Evolutionary conservation across 2,797 vertebrate genomes (phyloP), one percentile per base, ranked within the genome.

Genomic region (Decapterus maruadsi): DNA sequence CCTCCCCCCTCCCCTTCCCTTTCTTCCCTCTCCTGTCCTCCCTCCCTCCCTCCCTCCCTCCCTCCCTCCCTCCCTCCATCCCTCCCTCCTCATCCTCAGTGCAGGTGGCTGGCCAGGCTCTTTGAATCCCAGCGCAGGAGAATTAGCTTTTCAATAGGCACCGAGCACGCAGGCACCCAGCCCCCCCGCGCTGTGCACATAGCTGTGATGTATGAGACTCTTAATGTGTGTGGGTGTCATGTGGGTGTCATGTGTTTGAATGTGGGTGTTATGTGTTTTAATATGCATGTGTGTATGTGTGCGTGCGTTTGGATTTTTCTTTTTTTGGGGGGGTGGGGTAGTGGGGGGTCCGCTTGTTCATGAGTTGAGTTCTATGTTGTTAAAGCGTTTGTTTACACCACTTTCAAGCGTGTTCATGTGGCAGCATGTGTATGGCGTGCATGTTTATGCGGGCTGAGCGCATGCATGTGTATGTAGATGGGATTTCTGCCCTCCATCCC

Each of bases 31-130:
- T 40, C 68, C 77, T 51, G 34, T 46, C 64, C 61, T 43, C 12
- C 38, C 26, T 12, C 55, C 60, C 17, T 19, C 50, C 53, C 38
- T 11, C 11, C 82, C 87, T 78, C 84, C 84, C 22, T 20, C 43
- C 83, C 65, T 68, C 82, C 66, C 65, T 55, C 60, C 60, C 62
- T 68, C 34, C 51, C 64, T 78, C 26, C 56, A 16, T 56, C 65
- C 60, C 55, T 34, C 36, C 36, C 76, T 67, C 82, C 77, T 79
- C 89, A 46, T 86, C 81, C 48, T 68, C 74, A 11, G 82, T 89
- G 90, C 92, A 93, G 93, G 91, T 93, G 93, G 90, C 85, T 75
- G 85, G 82, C 85, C 85, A 75, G 83, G 54, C 89, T 88, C 78
- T 90, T 87, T 87, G 84, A 89, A 85, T 83, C 83, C 55, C 54